Base-by-base conservation (phyloP, 2,888 invertebrate genomes). In the Melanchra persicariae region DNA sequence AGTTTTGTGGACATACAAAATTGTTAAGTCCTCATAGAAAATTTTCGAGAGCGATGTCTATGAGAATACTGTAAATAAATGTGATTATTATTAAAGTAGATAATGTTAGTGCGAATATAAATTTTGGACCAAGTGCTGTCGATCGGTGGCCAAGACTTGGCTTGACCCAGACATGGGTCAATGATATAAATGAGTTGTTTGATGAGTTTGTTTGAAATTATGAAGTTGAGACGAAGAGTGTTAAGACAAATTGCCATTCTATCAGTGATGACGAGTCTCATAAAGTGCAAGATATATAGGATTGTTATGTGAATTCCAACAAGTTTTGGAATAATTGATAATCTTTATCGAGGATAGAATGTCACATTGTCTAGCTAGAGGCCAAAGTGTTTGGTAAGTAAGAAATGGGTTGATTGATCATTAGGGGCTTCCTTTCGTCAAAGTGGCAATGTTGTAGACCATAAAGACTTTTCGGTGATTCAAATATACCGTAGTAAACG, bases 41-140 rank as follows among this genome's bases (percentile, higher is more conserved):
- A 64, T 72, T 52, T 74, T 71, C 74, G 70, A 64, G 60, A 83
- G 60, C 70, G 77, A 73, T 85, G 83, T 85, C 80, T 81, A 87
- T 86, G 87, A 74, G 74, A 82, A 70, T 76, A 78, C 62, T 90
- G 88, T 90, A 89, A 82, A 89, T 88, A 89, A 67, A 83, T 67
- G 75, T 83, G 79, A 85, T 85, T 84, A 85, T 78, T 78, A 74
- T 54, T 85, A 74, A 84, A 82, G 85, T 87, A 88, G 85, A 78
- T 80, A 86, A 77, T 72, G 62, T 85, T 89, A 88, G 86, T 82
- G 82, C 80, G 77, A 85, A 81, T 87, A 87, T 87, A 90, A 88
- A 91, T 91, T 93, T 93, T 92, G 95, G 95, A 95, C 95, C 95
- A 95, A 95, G 91, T 92, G 91, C 91, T 89, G 92, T 92, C 92